phyloP scores from a whole-genome alignment of 2,888 invertebrate genomes.

The Pteria penguin region DNA sequence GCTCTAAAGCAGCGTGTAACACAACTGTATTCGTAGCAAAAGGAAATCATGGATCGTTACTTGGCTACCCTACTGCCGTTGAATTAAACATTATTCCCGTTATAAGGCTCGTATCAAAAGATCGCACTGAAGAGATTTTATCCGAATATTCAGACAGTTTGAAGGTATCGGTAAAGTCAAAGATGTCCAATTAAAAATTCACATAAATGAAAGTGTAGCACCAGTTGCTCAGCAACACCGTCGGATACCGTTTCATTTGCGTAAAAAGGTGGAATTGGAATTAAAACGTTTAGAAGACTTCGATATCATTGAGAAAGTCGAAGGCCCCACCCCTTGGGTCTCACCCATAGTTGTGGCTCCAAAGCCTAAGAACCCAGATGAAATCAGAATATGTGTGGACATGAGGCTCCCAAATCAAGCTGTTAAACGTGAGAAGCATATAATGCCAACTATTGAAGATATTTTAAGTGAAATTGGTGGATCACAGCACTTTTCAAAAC shows the following conservation, averaged over 20 bases:
- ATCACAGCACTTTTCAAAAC: conserved; percentile 10
- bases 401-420: conserved; percentile 59
- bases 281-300: conserved; percentile 50
- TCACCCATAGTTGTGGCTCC: conserved; percentile 60
- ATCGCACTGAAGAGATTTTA: neutral
- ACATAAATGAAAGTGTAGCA: no score
- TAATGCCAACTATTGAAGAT: conserved; percentile 29
- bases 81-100: conserved; percentile 17
- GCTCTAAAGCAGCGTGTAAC: neutral
- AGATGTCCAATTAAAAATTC: neutral
- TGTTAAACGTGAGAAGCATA: conserved; percentile 46
- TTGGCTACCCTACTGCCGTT: conserved; percentile 15
- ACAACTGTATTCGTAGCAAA: conserved; percentile 2
- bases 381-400: conserved; percentile 57
- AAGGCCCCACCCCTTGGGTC: conserved; percentile 62
- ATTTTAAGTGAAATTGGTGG: conserved; percentile 14
- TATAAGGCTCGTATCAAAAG: conserved; percentile 7
- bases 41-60: conserved; percentile 6
- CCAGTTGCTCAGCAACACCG: conserved; percentile 8
- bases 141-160: neutral
- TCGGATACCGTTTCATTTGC: conserved; percentile 25
- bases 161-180: neutral
- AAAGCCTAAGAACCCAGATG: conserved; percentile 48
- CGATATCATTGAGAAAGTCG: conserved; percentile 62
- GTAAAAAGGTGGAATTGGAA: conserved; percentile 37